Base-by-base conservation (phyloP, 2,113 vertebrate genomes). In the Terrapene triunguis region DNA sequence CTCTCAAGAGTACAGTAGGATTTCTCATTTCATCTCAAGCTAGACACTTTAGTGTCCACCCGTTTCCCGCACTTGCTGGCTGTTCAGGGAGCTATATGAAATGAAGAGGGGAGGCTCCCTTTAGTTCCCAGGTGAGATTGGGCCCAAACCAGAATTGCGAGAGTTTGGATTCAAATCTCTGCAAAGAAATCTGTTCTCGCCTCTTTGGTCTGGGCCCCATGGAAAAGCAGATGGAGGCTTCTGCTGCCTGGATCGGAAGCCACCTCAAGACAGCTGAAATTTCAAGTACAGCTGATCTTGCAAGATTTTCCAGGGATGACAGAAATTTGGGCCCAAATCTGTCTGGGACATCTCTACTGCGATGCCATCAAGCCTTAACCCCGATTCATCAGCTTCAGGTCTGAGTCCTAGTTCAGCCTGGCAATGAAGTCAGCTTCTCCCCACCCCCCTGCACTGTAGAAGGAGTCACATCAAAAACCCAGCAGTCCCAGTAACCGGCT, bases 281-380 rank as follows among this genome's bases (percentile, higher is more conserved):
- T 4, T 95, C 97, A 97, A 88, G 95, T 90, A 10, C 69, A 95
- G 94, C 88, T 95, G 95, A 94, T 85, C 29, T 96, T 93, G 93
- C 93, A 95, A 95, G 97, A 96, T 97, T 95, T 96, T 89, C 89
- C 80, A 93, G 87, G 92, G 96, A 96, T 92, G 97, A 92, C 91
- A 93, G 95, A 92, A 78, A 65, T 35, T 92, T 84, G 89, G 92
- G 92, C 96, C 96, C 96, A 96, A 94, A 95, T 82, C 90, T 95
- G 90, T 38, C 82, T 80, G 78, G 94, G 72, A 88, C 50, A 42
- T 90, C 92, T 97, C 53, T 96, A 93, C 47, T 90, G 89, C 92
- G 96, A 97, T 97, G 95, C 95, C 90, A 95, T 96, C 95, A 95
- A 95, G 96, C 95, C 96, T 93, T 92, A 95, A 84, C 87, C 92